Evolutionary conservation across 2,113 vertebrate genomes (phyloP), one percentile per base, ranked within the genome.

Genomic region (Hippocampus guttulatus): DNA sequence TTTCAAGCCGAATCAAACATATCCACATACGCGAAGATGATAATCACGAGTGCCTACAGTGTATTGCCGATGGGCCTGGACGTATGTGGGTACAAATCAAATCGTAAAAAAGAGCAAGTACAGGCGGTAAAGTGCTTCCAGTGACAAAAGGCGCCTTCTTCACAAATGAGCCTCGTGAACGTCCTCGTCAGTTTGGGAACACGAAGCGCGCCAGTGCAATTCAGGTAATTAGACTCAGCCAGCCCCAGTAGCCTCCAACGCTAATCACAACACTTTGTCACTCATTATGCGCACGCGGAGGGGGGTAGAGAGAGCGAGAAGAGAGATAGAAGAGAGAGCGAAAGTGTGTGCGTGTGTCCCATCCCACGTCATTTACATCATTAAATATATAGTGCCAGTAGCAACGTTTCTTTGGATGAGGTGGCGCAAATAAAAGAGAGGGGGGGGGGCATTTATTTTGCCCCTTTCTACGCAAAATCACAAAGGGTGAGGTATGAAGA

Each of bases 221-320:
- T 90, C 70, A 69, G 83, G 73, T 92, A 90, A 91, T 91, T 91
- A 91, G 83, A 79, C 70, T 63, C 73, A 82, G 76, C 77, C 43
- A 70, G 70, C 73, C 81, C 70, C 73, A 85, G 86, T 77, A 84
- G 78, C 85, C 84, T 89, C 83, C 85, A 73, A 73, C 78, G 76
- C 83, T 90, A 90, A 91, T 91, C 90, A 88, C 81, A 90, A 82
- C 66, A 74, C 84, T 90, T 91, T 90, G 87, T 91, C 82, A 88
- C 84, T 91, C 86, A 85, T 91, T 92, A 91, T 78, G 81, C 82
- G 62, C 81, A 73, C 33, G 33, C 33, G 33, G 33, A 1, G 33
- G 33, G 33, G 33, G 33, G 33, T 5, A 5, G 30, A 33, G 30
- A 33, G 30, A 33, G 30, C 3, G 30, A 30, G 30, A 30, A 30